Evolutionary conservation across 1,140 invertebrate species (phyloP).

Genomic region (Plectus sambesii): DNA sequence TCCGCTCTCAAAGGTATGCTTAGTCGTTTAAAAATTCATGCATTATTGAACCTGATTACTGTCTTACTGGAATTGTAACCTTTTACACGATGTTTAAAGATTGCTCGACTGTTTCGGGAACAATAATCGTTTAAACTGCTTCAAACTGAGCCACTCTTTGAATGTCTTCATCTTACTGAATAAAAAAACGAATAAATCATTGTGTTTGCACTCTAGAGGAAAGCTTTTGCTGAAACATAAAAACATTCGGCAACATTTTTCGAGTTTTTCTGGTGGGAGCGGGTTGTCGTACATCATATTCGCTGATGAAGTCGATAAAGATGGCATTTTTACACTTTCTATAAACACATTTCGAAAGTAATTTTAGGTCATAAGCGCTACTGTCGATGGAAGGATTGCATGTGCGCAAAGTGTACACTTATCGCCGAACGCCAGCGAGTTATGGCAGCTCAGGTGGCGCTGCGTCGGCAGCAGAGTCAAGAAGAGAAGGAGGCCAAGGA

Average conservation of each 20-base stretch:
- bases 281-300: no score
- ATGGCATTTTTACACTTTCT: slow-evolving; percentile 6
- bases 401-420: slow-evolving; percentile 93
- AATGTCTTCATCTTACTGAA: no score
- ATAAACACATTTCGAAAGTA: slow-evolving; percentile 5
- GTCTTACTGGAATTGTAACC: no score
- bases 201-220: not conserved
- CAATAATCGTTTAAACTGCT: no score
- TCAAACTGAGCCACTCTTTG: no score
- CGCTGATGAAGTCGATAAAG: no score
- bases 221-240: not conserved
- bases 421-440: slow-evolving; percentile 93
- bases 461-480: slow-evolving; percentile 62
- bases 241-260: no score
- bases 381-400: slow-evolving; percentile 86
- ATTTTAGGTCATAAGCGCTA: slow-evolving; percentile 82
- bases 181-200: no score
- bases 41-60: no score
- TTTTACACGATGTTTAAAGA: no score
- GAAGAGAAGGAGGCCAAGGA: slow-evolving; percentile 95
- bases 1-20: slow-evolving; percentile 71
- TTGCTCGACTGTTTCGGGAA: no score
- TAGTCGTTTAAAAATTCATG: not conserved
- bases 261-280: slow-evolving; percentile 1
- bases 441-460: slow-evolving; percentile 87